These are phyloP conservation scores for Seira ritae DNA, from an alignment of 2,888 invertebrate genomes.

Conservation along the genomic window DNA sequence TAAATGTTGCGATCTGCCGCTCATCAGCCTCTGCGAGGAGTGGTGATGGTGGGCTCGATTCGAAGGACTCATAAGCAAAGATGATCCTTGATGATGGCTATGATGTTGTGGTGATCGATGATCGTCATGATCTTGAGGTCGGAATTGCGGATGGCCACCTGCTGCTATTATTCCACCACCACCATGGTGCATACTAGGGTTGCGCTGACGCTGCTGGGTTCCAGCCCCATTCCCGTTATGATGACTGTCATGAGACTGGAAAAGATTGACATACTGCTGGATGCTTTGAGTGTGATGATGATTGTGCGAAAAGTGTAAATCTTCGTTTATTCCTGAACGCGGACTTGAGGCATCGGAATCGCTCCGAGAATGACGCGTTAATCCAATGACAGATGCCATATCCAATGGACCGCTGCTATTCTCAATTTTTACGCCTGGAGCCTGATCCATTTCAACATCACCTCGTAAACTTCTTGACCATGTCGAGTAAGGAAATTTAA, in stretches of 20 bases:
- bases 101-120: constrained; percentile 9
- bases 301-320: constrained; percentile 6
- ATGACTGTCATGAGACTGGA: constrained; percentile 12
- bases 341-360: constrained; percentile 56
- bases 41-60: constrained; percentile 23
- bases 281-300: constrained; percentile 15
- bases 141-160: background rate
- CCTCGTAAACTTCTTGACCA: background rate
- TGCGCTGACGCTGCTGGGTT: background rate
- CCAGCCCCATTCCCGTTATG: background rate
- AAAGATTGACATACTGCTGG: constrained; percentile 35
- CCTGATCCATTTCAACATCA: constrained; percentile 9
- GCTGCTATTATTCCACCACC: background rate
- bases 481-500: constrained; percentile 16
- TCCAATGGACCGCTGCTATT: constrained; percentile 5
- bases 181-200: constrained; percentile 31
- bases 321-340: constrained; percentile 30
- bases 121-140: background rate
- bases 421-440: background rate
- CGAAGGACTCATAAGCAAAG: constrained; percentile 26
- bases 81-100: constrained; percentile 43
- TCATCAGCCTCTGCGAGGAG: constrained; percentile 36
- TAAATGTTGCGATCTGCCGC: constrained; percentile 11
- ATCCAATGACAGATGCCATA: constrained; percentile 2
- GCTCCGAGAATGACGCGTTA: constrained; percentile 22